Evolutionary conservation across 1,140 invertebrate species (phyloP), one percentile per base, ranked within the genome.

Genomic region (Nixonia krombeini): DNA sequence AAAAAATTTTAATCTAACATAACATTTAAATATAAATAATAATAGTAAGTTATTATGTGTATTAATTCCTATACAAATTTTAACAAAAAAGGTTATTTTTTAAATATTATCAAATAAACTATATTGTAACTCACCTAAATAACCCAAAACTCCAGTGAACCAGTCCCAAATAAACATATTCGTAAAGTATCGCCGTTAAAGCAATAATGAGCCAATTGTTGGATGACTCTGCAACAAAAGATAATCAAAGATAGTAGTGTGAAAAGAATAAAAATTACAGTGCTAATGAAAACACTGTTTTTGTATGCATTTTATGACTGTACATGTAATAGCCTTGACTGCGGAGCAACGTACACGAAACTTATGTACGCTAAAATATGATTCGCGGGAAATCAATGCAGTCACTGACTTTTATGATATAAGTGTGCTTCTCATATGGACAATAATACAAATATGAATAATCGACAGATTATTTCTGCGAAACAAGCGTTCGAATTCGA

Each of bases 131-230:
- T 92, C 86, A 97, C 96, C 96, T 82, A 98, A 90, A 88, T 94
- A 97, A 85, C 94, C 95, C 75, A 98, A 89, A 80, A 98, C 93
- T 79, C 95, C 95, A 79, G 95, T 94, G 84, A 99, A 95, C 96
- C 96, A 98, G 83, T 98, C 96, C 92, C 93, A 96, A 86, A 99
- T 90, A 91, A 98, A 98, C 96, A 98, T 98, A 88, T 88, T 90
- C 70, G 44, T 70, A 23, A 51, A 37, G 66, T 45, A 56, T 63
- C 35, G 62, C 38, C 35, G 23, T 33, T 57, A 57, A 49, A 49
- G 53, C 44, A 33, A 70, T 64, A 73, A 52, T 57, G 38, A 41
- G 52, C 66, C 64, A 72, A 65, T 52, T 70, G 58, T 57, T 41
- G 51, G 74, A 79, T 83, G 81, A 83, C 80, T 82, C 81, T 85